These are phyloP conservation scores for Sabellastarte sp. DNA, from an alignment of 2,888 invertebrate species.

Conservation along the genomic window DNA sequence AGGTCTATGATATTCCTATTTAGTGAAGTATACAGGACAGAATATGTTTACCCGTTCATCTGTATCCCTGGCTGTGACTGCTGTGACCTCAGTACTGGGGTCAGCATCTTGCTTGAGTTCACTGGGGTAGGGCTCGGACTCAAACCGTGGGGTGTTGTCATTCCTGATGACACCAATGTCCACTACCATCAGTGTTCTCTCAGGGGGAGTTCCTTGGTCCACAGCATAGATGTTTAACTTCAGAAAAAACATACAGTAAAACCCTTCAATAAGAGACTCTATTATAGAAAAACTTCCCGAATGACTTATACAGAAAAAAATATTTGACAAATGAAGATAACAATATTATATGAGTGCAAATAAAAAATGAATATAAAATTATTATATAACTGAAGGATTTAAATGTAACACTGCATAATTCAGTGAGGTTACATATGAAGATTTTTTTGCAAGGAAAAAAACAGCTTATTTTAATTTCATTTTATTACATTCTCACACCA, in stretches of 20 bases:
- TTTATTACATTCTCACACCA: neutral
- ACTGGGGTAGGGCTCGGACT: conserved; percentile 11
- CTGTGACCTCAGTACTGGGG: conserved; percentile 32
- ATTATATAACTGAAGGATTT: too few species aligned
- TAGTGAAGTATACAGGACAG: too few species aligned
- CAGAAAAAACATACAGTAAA: neutral
- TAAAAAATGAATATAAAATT: too few species aligned
- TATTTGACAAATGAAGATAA: too few species aligned
- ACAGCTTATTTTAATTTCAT: neutral
- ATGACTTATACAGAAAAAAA: too few species aligned
- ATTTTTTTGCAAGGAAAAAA: neutral
- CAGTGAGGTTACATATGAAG: too few species aligned
- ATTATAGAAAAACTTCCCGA: too few species aligned
- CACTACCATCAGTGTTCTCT: conserved; percentile 19
- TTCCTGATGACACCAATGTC: conserved; percentile 38
- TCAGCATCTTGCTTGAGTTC: conserved; percentile 24
- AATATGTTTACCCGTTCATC: conserved; percentile 13
- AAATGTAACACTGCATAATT: too few species aligned
- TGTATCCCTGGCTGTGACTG: conserved; percentile 36
- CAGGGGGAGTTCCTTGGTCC: conserved; percentile 22
- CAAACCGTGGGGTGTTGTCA: conserved; percentile 38
- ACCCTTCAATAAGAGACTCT: too few species aligned
- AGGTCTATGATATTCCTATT: too few species aligned
- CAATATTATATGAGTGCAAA: too few species aligned
- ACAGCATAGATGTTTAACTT: conserved; percentile 25